Conservation (phyloP, 92 coral and sea anemone genomes). For the Virgularia gustaviana region DNA sequence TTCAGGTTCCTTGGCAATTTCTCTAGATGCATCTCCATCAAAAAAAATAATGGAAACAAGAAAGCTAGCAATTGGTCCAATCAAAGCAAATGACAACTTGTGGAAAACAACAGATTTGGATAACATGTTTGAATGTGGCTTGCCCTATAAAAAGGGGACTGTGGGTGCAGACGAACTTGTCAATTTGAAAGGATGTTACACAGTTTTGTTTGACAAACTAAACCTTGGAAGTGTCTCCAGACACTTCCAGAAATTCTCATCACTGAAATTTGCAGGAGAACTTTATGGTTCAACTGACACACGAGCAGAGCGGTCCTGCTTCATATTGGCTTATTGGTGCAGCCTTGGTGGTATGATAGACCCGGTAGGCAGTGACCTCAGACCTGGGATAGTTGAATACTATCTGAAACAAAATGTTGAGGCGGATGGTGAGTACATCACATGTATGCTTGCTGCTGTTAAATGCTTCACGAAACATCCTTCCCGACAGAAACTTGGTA, state of each 20-base stretch:
- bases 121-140: background rate
- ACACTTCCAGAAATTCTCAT: conserved; percentile 21
- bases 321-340: conserved; percentile 52
- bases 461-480: conserved; percentile 57
- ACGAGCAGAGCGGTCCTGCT: conserved; percentile 32
- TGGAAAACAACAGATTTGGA: background rate
- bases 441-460: conserved; percentile 52
- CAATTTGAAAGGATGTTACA: conserved; percentile 17
- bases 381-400: conserved; percentile 63
- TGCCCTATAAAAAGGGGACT: background rate
- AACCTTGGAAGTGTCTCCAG: conserved; percentile 4
- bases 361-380: conserved; percentile 46
- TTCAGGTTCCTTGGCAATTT: conserved; percentile 15
- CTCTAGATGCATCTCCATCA: background rate
- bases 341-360: conserved; percentile 47
- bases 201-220: conserved; percentile 7
- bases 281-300: background rate
- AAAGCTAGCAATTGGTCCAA: conserved; percentile 38
- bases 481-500: conserved; percentile 36
- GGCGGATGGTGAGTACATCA: conserved; percentile 30
- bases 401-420: conserved; percentile 45
- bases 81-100: conserved; percentile 18
- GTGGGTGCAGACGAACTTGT: conserved; percentile 4
- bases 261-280: conserved; percentile 38
- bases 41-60: conserved; percentile 3